Percentiles rank a stretch among this genome's conserved stretches.
phyloP scores from a whole-genome alignment of 2,113 vertebrate species.

The Microtus ochrogaster region DNA sequence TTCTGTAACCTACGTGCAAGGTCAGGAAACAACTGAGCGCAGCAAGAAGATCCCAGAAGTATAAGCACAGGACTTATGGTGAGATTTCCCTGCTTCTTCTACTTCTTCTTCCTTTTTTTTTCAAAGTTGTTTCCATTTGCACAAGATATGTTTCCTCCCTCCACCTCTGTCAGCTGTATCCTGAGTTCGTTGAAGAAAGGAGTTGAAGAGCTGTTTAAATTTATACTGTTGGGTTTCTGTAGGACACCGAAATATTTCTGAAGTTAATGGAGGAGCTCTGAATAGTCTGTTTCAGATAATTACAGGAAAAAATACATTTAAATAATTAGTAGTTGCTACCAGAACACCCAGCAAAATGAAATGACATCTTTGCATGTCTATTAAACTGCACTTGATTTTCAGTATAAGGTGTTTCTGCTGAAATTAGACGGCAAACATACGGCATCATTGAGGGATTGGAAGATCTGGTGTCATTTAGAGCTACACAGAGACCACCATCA shows the following conservation, averaged over 20 bases:
- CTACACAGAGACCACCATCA: constrained; percentile 61
- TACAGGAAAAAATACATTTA: constrained; percentile 82
- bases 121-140: constrained; percentile 56
- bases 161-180: constrained; percentile 81
- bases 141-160: constrained; percentile 70
- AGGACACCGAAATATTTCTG: constrained; percentile 80
- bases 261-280: constrained; percentile 80
- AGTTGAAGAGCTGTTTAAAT: constrained; percentile 77
- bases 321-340: constrained; percentile 87
- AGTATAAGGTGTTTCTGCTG: constrained; percentile 84
- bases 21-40: neutral
- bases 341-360: constrained; percentile 85
- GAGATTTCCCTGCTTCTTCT: neutral
- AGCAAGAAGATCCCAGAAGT: neutral
- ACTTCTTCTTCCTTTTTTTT: neutral
- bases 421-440: constrained; percentile 83
- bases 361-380: constrained; percentile 82
- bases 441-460: constrained; percentile 56
- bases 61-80: neutral
- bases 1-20: neutral
- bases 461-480: constrained; percentile 67
- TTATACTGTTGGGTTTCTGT: constrained; percentile 85
- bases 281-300: constrained; percentile 85
- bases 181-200: constrained; percentile 74
- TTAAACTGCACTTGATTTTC: constrained; percentile 86